These are phyloP conservation scores for Ascidia mentula DNA, from an alignment of 23 tunicate genomes.

Conservation along the genomic window DNA sequence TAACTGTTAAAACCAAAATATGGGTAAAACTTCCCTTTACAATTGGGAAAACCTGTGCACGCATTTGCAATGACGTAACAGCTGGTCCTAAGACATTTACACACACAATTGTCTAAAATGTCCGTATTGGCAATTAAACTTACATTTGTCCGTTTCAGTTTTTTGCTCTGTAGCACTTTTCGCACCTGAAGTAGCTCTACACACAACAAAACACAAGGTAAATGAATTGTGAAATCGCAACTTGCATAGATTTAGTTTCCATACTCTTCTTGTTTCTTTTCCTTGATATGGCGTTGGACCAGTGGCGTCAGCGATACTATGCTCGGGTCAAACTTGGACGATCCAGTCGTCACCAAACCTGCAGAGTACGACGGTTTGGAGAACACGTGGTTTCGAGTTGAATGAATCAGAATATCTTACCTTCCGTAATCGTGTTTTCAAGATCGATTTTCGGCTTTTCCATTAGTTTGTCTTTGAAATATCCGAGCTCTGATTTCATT, in stretches of 20 bases:
- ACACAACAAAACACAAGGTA: no score
- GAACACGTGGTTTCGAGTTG: neutral
- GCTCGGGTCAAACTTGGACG: neutral
- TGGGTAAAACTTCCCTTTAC: no score
- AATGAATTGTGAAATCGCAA: no score
- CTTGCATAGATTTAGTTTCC: no score
- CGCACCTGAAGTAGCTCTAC: no score
- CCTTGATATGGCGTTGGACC: neutral
- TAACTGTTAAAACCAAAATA: no score
- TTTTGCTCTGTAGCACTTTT: neutral
- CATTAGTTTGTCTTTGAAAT: constrained; percentile 91
- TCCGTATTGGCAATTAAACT: no score
- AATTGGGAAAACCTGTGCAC: no score
- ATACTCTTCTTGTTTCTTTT: neutral
- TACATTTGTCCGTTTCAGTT: neutral
- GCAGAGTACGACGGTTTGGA: neutral
- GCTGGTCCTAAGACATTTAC: no score
- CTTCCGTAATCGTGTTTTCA: constrained; percentile 72
- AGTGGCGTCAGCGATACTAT: neutral
- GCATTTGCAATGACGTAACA: no score
- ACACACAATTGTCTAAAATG: no score
- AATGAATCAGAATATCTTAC: constrained; percentile 14
- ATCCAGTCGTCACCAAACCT: neutral
- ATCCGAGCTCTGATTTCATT: constrained; percentile 91
- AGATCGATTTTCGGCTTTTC: constrained; percentile 52